Evolutionary conservation across 2,797 vertebrate genomes (phyloP), one percentile per base, ranked within the genome.

Genomic region (Acrossocheilus wenchowensis): DNA sequence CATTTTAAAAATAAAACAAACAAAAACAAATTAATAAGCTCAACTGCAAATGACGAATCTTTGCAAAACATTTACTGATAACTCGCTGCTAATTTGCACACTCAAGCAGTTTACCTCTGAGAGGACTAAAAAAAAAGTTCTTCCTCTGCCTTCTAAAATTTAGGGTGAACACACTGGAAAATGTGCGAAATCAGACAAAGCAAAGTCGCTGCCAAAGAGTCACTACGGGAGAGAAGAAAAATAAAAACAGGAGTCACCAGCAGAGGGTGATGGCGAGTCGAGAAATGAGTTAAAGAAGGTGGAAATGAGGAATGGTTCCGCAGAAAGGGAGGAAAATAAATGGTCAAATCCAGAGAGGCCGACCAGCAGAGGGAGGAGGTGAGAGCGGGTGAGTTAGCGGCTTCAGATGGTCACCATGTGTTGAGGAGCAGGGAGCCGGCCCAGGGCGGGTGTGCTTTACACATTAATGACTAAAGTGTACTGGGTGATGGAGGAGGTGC

Each of bases 371-470:
- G 78, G 78, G 80, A 72, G 80, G 84, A 75, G 68, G 87, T 72
- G 86, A 69, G 78, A 90, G 91, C 64, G 84, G 69, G 91, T 89
- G 89, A 82, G 87, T 81, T 88, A 89, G 89, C 85, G 87, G 91
- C 79, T 92, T 94, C 91, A 95, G 94, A 95, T 95, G 93, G 94
- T 93, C 93, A 95, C 94, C 95, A 96, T 95, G 94, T 96, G 95
- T 94, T 11, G 91, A 84, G 91, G 88, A 94, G 91, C 88, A 88
- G 81, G 82, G 82, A 78, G 73, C 87, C 78, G 86, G 87, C 92
- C 91, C 85, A 93, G 93, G 95, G 94, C 94, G 94, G 93, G 94
- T 95, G 95, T 94, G 94, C 94, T 95, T 89, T 91, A 91, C 90
- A 93, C 92, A 90, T 92, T 94, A 95, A 96, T 95, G 94, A 94